Conservation (phyloP, 2,888 invertebrate genomes). For the Microdon myrmicae region DNA sequence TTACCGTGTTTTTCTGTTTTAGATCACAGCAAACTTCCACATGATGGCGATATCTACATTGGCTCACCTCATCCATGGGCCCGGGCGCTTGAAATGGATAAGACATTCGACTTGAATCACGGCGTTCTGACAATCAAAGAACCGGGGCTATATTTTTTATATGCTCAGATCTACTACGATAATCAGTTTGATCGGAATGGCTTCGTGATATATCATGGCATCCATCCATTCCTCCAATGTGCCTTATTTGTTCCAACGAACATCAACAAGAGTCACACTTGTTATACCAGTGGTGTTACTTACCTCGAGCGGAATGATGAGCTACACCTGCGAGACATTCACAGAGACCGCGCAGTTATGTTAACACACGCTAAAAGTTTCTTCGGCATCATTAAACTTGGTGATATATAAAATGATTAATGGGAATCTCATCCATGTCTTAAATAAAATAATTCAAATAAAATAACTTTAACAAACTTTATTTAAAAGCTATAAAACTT, state of each 20-base stretch:
- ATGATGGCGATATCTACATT: slow-evolving; percentile 62
- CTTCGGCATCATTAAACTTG: slow-evolving; percentile 83
- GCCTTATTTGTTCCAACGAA: slow-evolving; percentile 74
- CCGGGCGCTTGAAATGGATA: slow-evolving; percentile 70
- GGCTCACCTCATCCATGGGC: slow-evolving; percentile 69
- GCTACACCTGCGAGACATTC: slow-evolving; percentile 76
- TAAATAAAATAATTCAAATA: too few relatives aligned
- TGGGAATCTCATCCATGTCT: too few relatives aligned
- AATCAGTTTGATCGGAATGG: slow-evolving; percentile 82
- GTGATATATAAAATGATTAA: slow-evolving; percentile 66
- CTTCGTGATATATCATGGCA: slow-evolving; percentile 76
- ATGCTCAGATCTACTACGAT: slow-evolving; percentile 83
- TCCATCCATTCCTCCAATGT: slow-evolving; percentile 77
- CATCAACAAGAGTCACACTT: slow-evolving; percentile 76
- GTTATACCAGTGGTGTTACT: slow-evolving; percentile 77
- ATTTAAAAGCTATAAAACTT: too few relatives aligned
- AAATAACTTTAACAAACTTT: too few relatives aligned
- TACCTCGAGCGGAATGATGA: slow-evolving; percentile 74
- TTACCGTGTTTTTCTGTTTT: too few relatives aligned
- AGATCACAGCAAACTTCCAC: slow-evolving; percentile 47
- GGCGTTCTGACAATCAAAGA: slow-evolving; percentile 77
- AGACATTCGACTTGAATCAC: slow-evolving; percentile 71
- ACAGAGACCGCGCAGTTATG: slow-evolving; percentile 60
- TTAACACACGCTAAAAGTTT: slow-evolving; percentile 80
- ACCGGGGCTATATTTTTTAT: slow-evolving; percentile 79